Base-by-base conservation (phyloP, 2,888 invertebrate species). In the Harpalus rufipes region DNA sequence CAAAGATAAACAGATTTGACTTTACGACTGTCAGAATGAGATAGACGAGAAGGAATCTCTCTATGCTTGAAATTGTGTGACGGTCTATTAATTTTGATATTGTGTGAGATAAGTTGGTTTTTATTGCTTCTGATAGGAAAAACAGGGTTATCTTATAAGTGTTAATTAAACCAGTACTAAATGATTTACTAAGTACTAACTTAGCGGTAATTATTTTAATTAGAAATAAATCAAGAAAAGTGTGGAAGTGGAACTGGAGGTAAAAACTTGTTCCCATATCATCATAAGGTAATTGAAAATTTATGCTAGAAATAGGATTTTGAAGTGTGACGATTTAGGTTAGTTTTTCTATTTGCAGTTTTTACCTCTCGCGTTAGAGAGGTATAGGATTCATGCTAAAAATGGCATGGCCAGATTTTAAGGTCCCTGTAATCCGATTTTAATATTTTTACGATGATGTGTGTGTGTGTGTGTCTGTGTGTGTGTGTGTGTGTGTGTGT, bases 41-140 rank as follows among this genome's bases (percentile, higher is more conserved):
- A 68, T n/a, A 39, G 39, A 32, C 14, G 12, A 10, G 32, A 1
- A 18, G 63, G 21, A 51, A 8, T 12, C 8, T 51, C 44, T 51
- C 44, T 63, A 68, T 39, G 68, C 14, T 68, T 39, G 2, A 68
- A 8, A 32, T 39, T 4, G 12, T 32, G 12, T 39, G 68, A 39
- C 32, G 78, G 78, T 78, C 78, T 78, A 56, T 78, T 78, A 58
- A 78, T 78, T 78, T 78, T 78, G 78, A 78, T 78, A 78, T 58
- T 78, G n/a, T 25, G 58, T 51, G 21, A 21, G 78, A 78, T 78
- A 78, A 78, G 56, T 32, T 32, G 32, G 0, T 32, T 76, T 41
- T 41, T 74, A 18, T 74, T 44, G 8, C 5, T 14, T 78, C 14
- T 68, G n/a, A 32, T n/a, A 12, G 10, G 68, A 68, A 39, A 68